Conservation (phyloP, 2,797 vertebrate genomes). For the Neoniphon sammara region DNA sequence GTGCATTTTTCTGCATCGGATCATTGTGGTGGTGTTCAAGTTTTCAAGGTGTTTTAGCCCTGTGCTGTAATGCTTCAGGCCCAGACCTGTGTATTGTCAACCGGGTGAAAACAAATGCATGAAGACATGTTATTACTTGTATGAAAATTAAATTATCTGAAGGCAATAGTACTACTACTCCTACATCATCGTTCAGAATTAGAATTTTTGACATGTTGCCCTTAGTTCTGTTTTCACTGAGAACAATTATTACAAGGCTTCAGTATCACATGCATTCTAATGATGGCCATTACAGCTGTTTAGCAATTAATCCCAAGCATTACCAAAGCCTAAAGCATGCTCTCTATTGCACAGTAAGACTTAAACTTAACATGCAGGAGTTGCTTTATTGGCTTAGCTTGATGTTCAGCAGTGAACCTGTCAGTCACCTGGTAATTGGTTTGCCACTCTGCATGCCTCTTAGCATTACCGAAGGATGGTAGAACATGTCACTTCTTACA, state of each 20-base stretch:
- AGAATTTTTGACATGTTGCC: background rate
- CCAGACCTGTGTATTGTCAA: background rate
- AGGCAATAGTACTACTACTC: background rate
- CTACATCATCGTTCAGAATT: background rate
- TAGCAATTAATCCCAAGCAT: background rate
- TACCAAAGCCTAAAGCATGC: background rate
- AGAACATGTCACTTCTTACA: constrained; percentile 60
- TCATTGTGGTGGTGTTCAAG: background rate
- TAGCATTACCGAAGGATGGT: constrained; percentile 56
- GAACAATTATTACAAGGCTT: background rate
- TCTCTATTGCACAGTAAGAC: constrained; percentile 2
- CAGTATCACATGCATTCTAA: background rate
- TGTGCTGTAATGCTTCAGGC: background rate
- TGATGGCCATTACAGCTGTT: background rate
- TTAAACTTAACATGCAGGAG: constrained; percentile 46
- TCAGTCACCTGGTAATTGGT: constrained; percentile 68
- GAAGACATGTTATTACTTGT: background rate
- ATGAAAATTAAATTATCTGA: background rate
- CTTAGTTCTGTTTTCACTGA: background rate
- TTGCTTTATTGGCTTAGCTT: constrained; percentile 47
- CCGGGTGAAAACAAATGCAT: background rate
- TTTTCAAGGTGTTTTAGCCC: no score
- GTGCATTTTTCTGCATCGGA: no score
- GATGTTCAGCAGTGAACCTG: constrained; percentile 34
- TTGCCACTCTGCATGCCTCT: constrained; percentile 53